A percentile compares a stretch with the other conserved stretches of the same genome.
Evolutionary conservation across 2,113 vertebrate genomes (phyloP).

Genomic region (Camelus dromedarius): DNA sequence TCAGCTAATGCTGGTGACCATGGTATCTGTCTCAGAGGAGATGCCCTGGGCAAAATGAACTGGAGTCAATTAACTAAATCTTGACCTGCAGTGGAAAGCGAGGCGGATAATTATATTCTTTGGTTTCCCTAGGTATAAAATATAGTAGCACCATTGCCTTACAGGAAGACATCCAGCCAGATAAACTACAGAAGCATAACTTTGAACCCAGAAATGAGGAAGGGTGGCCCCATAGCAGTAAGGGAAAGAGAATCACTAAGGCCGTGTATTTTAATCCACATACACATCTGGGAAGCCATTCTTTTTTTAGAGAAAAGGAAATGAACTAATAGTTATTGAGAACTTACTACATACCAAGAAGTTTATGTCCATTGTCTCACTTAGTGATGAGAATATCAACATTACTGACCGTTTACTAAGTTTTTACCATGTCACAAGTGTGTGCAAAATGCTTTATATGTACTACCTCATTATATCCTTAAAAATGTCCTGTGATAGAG

Average conservation of each 20-base stretch:
- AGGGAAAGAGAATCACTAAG: slow-evolving; percentile 16
- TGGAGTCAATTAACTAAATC: slow-evolving; percentile 81
- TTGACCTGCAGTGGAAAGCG: slow-evolving; percentile 64
- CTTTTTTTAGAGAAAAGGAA: background rate
- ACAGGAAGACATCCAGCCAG: slow-evolving; percentile 8
- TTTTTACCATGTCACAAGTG: background rate
- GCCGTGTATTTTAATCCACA: background rate
- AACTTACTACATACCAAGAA: background rate
- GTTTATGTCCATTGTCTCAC: background rate
- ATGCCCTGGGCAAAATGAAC: slow-evolving; percentile 72
- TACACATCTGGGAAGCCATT: background rate
- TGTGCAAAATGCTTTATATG: background rate
- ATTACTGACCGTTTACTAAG: background rate
- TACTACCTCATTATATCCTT: background rate
- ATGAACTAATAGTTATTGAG: background rate
- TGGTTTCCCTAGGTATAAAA: slow-evolving; percentile 50
- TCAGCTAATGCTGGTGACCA: slow-evolving; percentile 56
- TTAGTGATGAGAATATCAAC: background rate
- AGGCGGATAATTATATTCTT: slow-evolving; percentile 72
- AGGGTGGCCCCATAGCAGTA: background rate
- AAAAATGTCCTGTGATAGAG: background rate
- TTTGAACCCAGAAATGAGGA: slow-evolving; percentile 41
- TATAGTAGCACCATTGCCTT: slow-evolving; percentile 50
- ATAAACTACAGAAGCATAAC: slow-evolving; percentile 14
- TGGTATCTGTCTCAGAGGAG: slow-evolving; percentile 70